Evolutionary conservation across 1,140 invertebrate species (phyloP), one percentile per base, ranked within the genome.

Genomic region (Diploscapter pachys): DNA sequence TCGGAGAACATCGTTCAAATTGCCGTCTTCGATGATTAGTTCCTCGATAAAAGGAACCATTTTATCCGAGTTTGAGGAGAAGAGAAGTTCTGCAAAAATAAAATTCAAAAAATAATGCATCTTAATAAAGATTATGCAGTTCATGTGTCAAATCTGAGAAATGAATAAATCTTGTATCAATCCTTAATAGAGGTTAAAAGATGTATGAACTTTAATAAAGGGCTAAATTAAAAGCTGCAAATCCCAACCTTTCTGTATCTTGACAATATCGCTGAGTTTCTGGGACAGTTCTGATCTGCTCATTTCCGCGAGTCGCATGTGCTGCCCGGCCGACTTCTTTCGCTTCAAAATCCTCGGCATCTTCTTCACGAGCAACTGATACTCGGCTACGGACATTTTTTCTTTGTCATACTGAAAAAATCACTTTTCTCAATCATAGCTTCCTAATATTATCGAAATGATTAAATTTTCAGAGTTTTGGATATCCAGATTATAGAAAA

Each of bases 31-130:
- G 59, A 80, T 74, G 5, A 81, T 56, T 13, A 56, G 51, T 64
- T 81, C 79, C 52, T 81, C 80, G 13, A 81, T 80, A 51, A 82
- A 71, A 3, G 80, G 78, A 51, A 79, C 5, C 5, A 75, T 63
- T 65, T 79, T 76, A 53, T 81, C 80, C 2, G 56, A 57, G 49
- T 76, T 63, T 6, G 69, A 55, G 62, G 71, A 74, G 13, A 64
- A 62, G 4, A 81, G 59, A 4, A 81, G 62, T 48, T 81, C 80
- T 81, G 66, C 31, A 81, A 75, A 49, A 31, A 31, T 31, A 31
- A 31, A 31, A 31, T 31, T 31, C 1, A 31, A 31, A 31, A 31
- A 31, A 31, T 31, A 31, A 31, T 31, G 31, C 31, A 31, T 31
- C 31, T 31, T 31, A 1, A 31, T 31, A 31, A 31, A 31, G 31